A percentile compares a stretch with the other conserved stretches of the same genome.
Evolutionary conservation across 2,888 invertebrate genomes (phyloP).

Genomic region (Aphidius colemani): DNA sequence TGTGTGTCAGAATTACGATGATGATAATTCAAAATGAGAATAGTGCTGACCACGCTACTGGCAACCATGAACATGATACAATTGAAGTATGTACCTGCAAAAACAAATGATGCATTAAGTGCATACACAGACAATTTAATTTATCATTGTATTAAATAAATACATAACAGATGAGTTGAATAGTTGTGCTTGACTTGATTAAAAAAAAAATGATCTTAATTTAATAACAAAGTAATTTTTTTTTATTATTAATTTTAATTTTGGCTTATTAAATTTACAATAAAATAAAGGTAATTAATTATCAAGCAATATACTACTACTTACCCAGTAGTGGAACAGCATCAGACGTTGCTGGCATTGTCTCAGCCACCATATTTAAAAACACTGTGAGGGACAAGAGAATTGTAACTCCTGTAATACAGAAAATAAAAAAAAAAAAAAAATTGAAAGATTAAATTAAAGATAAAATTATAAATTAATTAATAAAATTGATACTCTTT

Average conservation of each 20-base stretch:
- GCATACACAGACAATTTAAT: conserved; percentile 8
- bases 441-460: too few species aligned
- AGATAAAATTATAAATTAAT: too few species aligned
- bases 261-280: too few species aligned
- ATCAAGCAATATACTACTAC: not conserved
- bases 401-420: conserved; percentile 86
- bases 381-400: conserved; percentile 97
- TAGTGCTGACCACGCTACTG: conserved; percentile 96
- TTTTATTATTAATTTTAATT: too few species aligned
- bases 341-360: conserved; percentile 97
- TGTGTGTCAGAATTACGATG: conserved; percentile 96
- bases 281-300: not conserved
- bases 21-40: conserved; percentile 97
- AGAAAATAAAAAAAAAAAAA: too few species aligned
- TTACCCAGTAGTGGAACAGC: conserved; percentile 85
- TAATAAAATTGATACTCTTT: too few species aligned
- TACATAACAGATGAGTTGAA: too few species aligned
- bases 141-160: conserved; percentile 3
- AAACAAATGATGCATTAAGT: conserved; percentile 30
- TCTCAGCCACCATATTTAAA: conserved; percentile 97
- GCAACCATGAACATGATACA: conserved; percentile 99
- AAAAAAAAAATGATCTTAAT: too few species aligned
- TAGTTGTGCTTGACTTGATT: too few species aligned
- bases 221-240: too few species aligned
- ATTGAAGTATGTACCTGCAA: conserved; percentile 93